phyloP scores from a whole-genome alignment of 2,797 vertebrate species.

The Anguilla megastoma region DNA sequence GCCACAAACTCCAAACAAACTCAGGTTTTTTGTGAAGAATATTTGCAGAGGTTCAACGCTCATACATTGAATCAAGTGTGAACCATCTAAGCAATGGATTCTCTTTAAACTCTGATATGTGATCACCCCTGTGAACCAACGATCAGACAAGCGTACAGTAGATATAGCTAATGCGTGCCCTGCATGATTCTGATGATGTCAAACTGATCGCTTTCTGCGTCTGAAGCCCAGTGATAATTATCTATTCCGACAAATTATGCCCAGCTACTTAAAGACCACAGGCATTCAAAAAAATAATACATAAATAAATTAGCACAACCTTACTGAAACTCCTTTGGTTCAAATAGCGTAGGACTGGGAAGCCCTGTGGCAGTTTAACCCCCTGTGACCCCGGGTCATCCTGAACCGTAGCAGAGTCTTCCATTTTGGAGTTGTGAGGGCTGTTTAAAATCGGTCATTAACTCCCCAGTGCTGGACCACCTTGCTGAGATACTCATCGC shows the following conservation, averaged over 20 bases:
- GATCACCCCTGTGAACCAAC: not conserved
- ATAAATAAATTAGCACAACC: not conserved
- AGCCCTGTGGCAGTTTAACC: not conserved
- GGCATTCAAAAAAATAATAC: conserved; percentile 59
- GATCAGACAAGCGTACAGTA: not conserved
- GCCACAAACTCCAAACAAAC: not conserved
- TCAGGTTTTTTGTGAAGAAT: not conserved
- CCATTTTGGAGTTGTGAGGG: conserved; percentile 11
- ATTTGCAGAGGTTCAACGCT: not conserved
- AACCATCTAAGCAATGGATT: not conserved
- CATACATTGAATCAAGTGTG: not conserved
- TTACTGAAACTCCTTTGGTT: not conserved
- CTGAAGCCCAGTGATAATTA: not conserved
- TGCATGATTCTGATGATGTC: not conserved
- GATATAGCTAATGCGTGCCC: not conserved
- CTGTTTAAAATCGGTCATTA: conserved; percentile 24
- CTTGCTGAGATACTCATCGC: conserved; percentile 17
- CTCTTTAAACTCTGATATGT: not conserved
- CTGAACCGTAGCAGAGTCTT: not conserved
- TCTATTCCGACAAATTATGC: conserved; percentile 2
- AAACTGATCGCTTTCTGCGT: not conserved
- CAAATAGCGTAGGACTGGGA: conserved; percentile 10
- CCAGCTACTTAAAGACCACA: conserved; percentile 38
- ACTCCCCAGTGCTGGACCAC: not conserved
- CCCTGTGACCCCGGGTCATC: not conserved